A percentile compares a stretch with the other conserved stretches of the same genome.
These are phyloP conservation scores for Augochlora pura DNA, from an alignment of 1,140 invertebrate genomes.

Conservation along the genomic window DNA sequence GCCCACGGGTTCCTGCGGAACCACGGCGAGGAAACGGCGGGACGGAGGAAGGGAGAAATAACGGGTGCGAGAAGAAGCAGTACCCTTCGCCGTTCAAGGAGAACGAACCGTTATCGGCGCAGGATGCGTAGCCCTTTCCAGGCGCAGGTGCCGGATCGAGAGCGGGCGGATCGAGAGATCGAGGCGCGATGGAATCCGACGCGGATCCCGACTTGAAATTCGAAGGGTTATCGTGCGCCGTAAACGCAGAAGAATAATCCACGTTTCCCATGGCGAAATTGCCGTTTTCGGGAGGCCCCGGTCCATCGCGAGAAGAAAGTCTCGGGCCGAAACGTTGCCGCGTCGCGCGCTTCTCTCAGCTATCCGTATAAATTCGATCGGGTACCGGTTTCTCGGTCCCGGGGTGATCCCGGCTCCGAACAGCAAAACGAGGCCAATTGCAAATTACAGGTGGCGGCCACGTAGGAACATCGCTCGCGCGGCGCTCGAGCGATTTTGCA, in stretches of 20 bases:
- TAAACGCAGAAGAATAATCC: too few species aligned
- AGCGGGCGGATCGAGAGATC: slow-evolving; percentile 23
- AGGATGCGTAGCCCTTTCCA: slow-evolving; percentile 49
- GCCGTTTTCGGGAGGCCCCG: too few species aligned
- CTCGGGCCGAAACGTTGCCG: not conserved
- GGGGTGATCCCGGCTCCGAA: slow-evolving; percentile 14
- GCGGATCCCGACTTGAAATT: not conserved
- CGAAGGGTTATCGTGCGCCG: not conserved
- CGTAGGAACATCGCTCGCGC: slow-evolving; percentile 20
- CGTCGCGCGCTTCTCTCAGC: not conserved
- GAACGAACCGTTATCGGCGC: slow-evolving; percentile 69
- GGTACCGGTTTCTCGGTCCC: slow-evolving; percentile 22
- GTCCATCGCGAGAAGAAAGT: not conserved
- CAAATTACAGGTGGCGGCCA: slow-evolving; percentile 19
- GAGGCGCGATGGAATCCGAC: not conserved
- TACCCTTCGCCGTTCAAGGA: slow-evolving; percentile 70
- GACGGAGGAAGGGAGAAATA: slow-evolving; percentile 56
- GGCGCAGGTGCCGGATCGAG: slow-evolving; percentile 23
- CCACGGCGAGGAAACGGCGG: slow-evolving; percentile 46
- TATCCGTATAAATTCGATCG: slow-evolving; percentile 16
- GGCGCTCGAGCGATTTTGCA: slow-evolving; percentile 16
- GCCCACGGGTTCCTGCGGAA: slow-evolving; percentile 20
- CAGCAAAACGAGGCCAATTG: slow-evolving; percentile 46
- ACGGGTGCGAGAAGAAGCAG: slow-evolving; percentile 66
- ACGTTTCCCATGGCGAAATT: too few species aligned